Evolutionary conservation across 2,113 vertebrate species (phyloP).

Genomic region (Anas platyrhynchos): DNA sequence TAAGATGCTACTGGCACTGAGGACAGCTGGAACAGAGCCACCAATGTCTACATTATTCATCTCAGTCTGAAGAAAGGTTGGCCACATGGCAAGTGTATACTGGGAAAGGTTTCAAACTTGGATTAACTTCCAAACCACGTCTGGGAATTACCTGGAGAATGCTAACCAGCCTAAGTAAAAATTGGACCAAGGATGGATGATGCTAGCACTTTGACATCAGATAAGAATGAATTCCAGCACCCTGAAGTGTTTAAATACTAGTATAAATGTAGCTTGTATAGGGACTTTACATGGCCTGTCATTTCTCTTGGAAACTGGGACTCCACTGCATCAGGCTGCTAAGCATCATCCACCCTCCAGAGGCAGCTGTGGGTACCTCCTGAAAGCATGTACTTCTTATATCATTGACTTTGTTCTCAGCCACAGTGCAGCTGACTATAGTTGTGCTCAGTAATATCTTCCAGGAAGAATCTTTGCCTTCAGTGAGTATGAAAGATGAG

Average conservation of each 20-base stretch:
- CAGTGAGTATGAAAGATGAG: background rate
- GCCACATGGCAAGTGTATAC: background rate
- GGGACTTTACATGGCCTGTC: background rate
- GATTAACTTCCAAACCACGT: background rate
- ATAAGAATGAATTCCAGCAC: background rate
- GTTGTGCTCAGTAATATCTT: no score
- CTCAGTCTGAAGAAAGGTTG: background rate
- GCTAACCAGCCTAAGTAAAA: background rate
- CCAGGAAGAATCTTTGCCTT: background rate
- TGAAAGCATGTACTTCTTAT: rapidly evolving
- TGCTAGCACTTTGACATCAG: rapidly evolving
- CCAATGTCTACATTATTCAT: no score
- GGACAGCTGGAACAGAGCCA: background rate
- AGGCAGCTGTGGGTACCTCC: background rate
- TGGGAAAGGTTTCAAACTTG: background rate
- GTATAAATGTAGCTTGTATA: background rate
- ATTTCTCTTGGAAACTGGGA: background rate
- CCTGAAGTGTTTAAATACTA: background rate
- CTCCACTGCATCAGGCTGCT: background rate
- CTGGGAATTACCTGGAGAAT: background rate
- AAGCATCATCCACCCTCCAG: background rate
- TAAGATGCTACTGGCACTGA: background rate
- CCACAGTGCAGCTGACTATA: background rate
- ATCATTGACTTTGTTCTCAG: background rate
- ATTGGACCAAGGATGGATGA: background rate